Base-by-base conservation (phyloP, 2,888 invertebrate species). In the Eulithis prunata region DNA sequence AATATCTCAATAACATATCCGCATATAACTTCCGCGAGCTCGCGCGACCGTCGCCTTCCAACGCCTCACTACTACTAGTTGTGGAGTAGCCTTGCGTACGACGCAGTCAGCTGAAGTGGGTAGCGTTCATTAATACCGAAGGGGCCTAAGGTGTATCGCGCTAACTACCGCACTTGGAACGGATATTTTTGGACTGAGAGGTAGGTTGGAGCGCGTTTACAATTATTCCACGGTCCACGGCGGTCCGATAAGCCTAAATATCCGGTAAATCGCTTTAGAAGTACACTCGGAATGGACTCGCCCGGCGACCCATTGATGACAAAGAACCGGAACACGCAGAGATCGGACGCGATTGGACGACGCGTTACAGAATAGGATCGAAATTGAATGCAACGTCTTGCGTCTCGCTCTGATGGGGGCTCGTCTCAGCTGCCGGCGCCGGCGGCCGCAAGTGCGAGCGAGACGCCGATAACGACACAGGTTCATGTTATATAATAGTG, bases 231-330 rank as follows among this genome's bases (percentile, higher is more conserved):
- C 14, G 46, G 28, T 52, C 21, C 71, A 68, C 75, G 62, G 66
- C 63, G 71, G 68, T 67, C 75, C 78, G 82, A 72, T 73, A 77
- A 67, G 75, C 78, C 78, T 79, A 82, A 82, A 84, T 85, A 78
- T 82, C 72, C 81, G 73, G 84, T 83, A 86, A 88, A 89, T 86
- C 81, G 79, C 75, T 77, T 75, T 78, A 75, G 73, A 87, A 83
- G 76, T 78, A 80, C 83, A 88, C 87, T 82, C 76, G 81, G 84
- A 88, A 89, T 94, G 93, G 94, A 94, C 94, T 94, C 91, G 93
- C 88, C 95, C 94, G 93, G 93, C 93, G 92, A 93, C 94, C 94
- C 95, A 95, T 95, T 95, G 95, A 95, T 95, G 95, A 95, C 95
- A 95, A 94, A 95, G 95, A 94, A 94, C 91, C 93, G 92, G 94